These are phyloP conservation scores for Matsumyia berberina DNA, from an alignment of 2,888 invertebrate species.

Conservation along the genomic window DNA sequence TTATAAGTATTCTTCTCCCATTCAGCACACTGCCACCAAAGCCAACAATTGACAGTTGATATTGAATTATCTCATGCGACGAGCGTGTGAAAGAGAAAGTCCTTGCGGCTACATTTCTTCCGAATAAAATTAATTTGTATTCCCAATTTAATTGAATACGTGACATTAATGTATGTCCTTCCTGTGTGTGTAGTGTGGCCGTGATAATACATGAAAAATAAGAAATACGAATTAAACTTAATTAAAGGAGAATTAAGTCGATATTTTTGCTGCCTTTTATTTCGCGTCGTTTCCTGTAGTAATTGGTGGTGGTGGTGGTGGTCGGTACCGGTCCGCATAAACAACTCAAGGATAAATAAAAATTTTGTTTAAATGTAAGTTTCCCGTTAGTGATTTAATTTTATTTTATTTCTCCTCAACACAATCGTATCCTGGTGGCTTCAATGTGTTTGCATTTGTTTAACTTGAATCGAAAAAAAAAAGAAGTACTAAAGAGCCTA, in stretches of 20 bases:
- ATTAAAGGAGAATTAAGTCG: conserved; percentile 60
- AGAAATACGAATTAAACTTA: conserved; percentile 42
- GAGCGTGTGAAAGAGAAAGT: conserved; percentile 40
- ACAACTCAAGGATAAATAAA: conserved; percentile 63
- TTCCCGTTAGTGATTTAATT: not conserved
- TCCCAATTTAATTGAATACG: conserved; percentile 70
- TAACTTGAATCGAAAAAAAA: conserved; percentile 13
- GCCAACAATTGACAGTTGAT: conserved; percentile 72
- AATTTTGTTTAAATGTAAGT: conserved; percentile 62
- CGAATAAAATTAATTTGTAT: conserved; percentile 62
- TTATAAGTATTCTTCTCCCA: conserved; percentile 38
- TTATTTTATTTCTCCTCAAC: not conserved
- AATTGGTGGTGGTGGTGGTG: conserved; percentile 4
- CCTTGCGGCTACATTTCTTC: conserved; percentile 58
- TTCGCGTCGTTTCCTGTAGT: conserved; percentile 41
- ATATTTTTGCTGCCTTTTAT: conserved; percentile 38
- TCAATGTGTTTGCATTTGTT: conserved; percentile 45
- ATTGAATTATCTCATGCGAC: conserved; percentile 67
- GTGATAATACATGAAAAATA: conserved; percentile 32
- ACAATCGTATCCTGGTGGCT: conserved; percentile 10
- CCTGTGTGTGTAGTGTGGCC: conserved; percentile 32
- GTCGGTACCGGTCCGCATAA: conserved; percentile 2
- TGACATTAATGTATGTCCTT: conserved; percentile 57
- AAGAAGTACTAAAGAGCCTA: conserved; percentile 65
- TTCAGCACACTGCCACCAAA: conserved; percentile 57